A percentile compares a stretch with the other conserved stretches of the same genome.
Evolutionary conservation across 2,888 invertebrate genomes (phyloP).

Genomic region (Mesoligia furuncula): DNA sequence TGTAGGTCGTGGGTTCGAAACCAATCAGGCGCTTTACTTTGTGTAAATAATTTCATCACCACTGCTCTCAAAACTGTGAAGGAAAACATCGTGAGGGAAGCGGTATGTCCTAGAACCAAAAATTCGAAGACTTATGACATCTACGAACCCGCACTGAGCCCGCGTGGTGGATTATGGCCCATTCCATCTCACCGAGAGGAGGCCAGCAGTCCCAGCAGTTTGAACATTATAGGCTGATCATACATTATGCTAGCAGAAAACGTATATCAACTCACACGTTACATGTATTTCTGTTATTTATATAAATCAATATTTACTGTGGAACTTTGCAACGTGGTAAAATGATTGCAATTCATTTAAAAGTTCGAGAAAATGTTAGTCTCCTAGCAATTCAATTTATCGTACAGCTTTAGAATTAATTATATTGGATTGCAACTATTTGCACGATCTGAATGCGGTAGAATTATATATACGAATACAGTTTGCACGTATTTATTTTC

Average conservation of each 20-base stretch:
- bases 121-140: background rate
- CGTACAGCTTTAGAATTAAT: conserved; percentile 2
- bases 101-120: background rate
- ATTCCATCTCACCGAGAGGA: background rate
- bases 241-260: background rate
- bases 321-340: conserved; percentile 2
- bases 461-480: background rate
- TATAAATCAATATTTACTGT: background rate
- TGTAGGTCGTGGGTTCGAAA: background rate
- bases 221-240: background rate
- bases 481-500: background rate
- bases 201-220: background rate
- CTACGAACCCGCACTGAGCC: background rate
- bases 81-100: background rate
- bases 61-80: background rate
- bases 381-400: background rate
- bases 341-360: conserved; percentile 13
- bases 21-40: background rate
- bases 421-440: conserved; percentile 12
- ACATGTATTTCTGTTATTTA: background rate
- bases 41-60: background rate
- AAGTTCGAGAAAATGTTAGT: conserved; percentile 6
- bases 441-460: conserved; percentile 12
- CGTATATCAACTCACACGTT: background rate
- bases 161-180: background rate